These are phyloP conservation scores for Cantharis flavilabris DNA, from an alignment of 2,888 invertebrate species.

Conservation along the genomic window DNA sequence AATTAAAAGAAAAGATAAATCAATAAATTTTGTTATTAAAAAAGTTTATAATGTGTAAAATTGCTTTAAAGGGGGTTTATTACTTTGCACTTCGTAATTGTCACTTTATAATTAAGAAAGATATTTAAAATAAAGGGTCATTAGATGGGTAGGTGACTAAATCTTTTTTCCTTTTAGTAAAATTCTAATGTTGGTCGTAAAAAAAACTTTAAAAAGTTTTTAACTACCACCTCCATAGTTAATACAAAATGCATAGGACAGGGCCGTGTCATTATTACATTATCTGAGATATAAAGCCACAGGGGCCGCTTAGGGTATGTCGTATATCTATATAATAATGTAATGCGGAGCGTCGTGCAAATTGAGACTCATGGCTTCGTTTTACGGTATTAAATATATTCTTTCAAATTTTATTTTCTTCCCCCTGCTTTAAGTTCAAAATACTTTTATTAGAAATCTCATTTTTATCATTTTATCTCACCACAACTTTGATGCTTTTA, in stretches of 20 bases:
- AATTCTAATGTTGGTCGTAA: constrained; percentile 19
- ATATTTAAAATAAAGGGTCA: not conserved
- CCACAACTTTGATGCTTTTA: not conserved
- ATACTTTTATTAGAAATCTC: constrained; percentile 24
- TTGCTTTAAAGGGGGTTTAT: not conserved
- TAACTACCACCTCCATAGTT: constrained; percentile 43
- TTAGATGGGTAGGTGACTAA: not conserved
- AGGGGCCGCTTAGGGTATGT: constrained; percentile 44
- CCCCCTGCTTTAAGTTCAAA: constrained; percentile 24
- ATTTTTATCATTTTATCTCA: not conserved
- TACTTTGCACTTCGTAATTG: not conserved
- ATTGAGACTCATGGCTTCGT: constrained; percentile 45
- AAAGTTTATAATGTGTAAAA: not conserved
- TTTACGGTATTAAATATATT: constrained; percentile 38
- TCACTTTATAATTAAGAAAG: not conserved
- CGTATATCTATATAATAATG: constrained; percentile 45
- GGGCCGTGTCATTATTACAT: constrained; percentile 49
- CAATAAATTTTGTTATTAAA: not conserved
- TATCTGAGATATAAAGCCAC: constrained; percentile 42
- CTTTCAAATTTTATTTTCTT: constrained; percentile 27
- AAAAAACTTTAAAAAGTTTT: constrained; percentile 42
- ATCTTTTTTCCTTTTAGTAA: constrained; percentile 15
- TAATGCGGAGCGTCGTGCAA: constrained; percentile 42
- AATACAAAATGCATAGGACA: constrained; percentile 45
- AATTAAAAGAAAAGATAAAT: not conserved